phyloP scores from a whole-genome alignment of 1,140 invertebrate species.

The Camponotus floridanus region DNA sequence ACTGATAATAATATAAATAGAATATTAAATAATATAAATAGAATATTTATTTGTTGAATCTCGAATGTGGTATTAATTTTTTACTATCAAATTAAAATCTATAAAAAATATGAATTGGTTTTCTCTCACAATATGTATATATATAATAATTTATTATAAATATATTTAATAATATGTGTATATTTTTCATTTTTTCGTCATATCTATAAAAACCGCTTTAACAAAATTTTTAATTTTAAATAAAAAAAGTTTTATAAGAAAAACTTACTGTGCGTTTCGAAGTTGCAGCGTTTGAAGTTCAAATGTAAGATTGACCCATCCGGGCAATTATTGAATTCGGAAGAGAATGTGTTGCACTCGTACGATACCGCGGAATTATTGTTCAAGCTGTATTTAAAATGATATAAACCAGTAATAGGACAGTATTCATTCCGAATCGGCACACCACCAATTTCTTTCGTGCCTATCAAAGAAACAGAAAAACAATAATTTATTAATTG shows the following conservation, averaged over 20 bases:
- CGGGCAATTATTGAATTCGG: slow-evolving; percentile 89
- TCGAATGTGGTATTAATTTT: neutral
- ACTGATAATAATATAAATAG: neutral
- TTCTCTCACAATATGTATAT: neutral
- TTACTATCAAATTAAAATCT: neutral
- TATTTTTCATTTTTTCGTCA: neutral
- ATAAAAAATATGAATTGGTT: neutral
- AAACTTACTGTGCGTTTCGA: slow-evolving; percentile 86
- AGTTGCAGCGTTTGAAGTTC: slow-evolving; percentile 87
- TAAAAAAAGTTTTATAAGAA: neutral
- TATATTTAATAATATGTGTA: neutral
- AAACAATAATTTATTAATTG: slow-evolving; percentile 36
- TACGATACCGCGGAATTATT: slow-evolving; percentile 85
- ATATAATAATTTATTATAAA: neutral
- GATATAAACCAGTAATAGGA: slow-evolving; percentile 89
- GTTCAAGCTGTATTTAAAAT: slow-evolving; percentile 88
- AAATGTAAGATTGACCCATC: slow-evolving; percentile 88
- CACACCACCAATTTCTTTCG: slow-evolving; percentile 85
- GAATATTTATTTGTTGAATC: neutral
- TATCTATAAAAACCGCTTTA: neutral
- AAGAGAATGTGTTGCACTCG: slow-evolving; percentile 87
- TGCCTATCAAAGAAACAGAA: slow-evolving; percentile 84
- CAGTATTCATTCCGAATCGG: slow-evolving; percentile 88
- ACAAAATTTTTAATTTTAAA: too few species aligned
- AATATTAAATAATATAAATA: neutral